Base-by-base conservation (phyloP, 2,113 vertebrate species). In the Thymallus thymallus region DNA sequence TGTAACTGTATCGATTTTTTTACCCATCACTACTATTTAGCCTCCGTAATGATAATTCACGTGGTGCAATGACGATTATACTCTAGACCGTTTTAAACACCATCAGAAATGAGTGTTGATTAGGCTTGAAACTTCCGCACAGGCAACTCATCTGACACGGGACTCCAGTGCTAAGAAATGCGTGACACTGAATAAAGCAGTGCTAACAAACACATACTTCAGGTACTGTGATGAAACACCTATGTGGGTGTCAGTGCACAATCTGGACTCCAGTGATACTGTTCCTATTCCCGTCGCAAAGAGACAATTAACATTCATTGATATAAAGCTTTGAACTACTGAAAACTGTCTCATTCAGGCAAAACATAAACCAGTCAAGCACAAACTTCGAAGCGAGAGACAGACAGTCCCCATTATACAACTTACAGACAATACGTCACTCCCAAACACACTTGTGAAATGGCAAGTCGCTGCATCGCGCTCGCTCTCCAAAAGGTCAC, bases 121-220 rank as follows among this genome's bases (percentile, higher is more conserved):
- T 51, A 51, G 48, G 12, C 48, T 51, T 51, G 48, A 51, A 60
- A n/a, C n/a, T 60, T 82, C 64, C 14, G 66, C 65, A 76, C 69
- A 69, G 6, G 48, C 48, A 51, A 56, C 76, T 65, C 20, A 81
- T 68, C 68, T 67, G 62, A 62, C 22, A 23, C 26, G 9, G 24
- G 22, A 14, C 13, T 64, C 14, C 14, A 29, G 26, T 14, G 6
- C 24, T 18, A 30, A 29, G 29, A 32, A 32, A 35, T 35, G 41
- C 68, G 5, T 3, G 29, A 20, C 69, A 69, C 30, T 58, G 14
- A 73, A 67, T 51, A 75, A 76, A 62, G 35, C 51, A 69, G 32
- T 6, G 51, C 35, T 29, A 62, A 61, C 35, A 32, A 30, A 41
- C 18, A 4, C 14, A 30, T 7, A 32, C 14, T 3, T 20, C 63